phyloP scores from a whole-genome alignment of 1,140 invertebrate species.

The Leptinotarsa defecta region DNA sequence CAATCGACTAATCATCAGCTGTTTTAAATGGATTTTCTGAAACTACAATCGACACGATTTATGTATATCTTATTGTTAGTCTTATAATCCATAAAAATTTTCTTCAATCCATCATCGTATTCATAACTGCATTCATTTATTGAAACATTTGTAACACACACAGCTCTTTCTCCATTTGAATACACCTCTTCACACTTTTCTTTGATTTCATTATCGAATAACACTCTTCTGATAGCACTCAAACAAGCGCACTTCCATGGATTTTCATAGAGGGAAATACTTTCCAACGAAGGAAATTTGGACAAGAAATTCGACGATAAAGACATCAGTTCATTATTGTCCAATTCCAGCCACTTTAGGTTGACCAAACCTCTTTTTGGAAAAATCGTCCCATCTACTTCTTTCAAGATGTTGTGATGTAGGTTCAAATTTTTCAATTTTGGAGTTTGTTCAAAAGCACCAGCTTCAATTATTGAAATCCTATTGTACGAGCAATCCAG shows the following conservation, averaged over 20 bases:
- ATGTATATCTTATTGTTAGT: neutral
- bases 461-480: conserved; percentile 20
- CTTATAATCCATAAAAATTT: neutral
- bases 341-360: conserved; percentile 28
- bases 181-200: conserved; percentile 30
- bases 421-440: conserved; percentile 25
- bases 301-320: conserved; percentile 31
- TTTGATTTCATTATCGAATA: conserved; percentile 27
- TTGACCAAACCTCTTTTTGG: conserved; percentile 12
- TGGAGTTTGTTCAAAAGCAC: conserved; percentile 26
- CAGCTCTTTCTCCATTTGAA: conserved; percentile 27
- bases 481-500: conserved; percentile 31
- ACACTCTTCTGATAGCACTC: conserved; percentile 20
- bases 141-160: conserved; percentile 27
- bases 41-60: too few species aligned
- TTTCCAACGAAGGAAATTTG: conserved; percentile 25
- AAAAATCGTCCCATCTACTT: conserved; percentile 24
- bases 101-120: conserved; percentile 17
- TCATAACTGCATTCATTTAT: conserved; percentile 23
- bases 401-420: conserved; percentile 26
- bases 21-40: too few species aligned
- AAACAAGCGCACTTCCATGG: conserved; percentile 40
- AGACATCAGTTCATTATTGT: conserved; percentile 34
- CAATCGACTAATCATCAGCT: too few species aligned
- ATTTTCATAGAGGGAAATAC: conserved; percentile 32